phyloP scores from a whole-genome alignment of 2,888 invertebrate species.

The Malacosoma neustria region DNA sequence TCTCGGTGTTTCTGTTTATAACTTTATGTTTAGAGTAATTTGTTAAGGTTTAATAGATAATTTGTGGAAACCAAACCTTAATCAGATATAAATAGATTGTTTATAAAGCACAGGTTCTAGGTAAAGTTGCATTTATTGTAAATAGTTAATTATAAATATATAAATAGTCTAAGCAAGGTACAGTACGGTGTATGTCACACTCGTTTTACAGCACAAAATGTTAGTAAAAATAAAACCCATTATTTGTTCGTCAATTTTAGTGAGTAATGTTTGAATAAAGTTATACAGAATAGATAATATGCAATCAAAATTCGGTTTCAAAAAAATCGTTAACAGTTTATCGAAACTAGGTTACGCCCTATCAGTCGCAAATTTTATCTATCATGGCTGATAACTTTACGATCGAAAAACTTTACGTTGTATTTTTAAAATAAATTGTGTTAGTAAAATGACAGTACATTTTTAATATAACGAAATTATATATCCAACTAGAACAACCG shows the following conservation, averaged over 20 bases:
- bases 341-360: too few relatives aligned
- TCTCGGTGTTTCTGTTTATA: too few relatives aligned
- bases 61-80: background rate
- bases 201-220: slow-evolving; percentile 74
- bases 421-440: too few relatives aligned
- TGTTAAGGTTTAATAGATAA: too few relatives aligned
- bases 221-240: slow-evolving; percentile 50
- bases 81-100: slow-evolving; percentile 62
- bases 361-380: too few relatives aligned
- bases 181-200: slow-evolving; percentile 66
- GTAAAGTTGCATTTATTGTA: slow-evolving; percentile 72
- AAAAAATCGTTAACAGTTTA: too few relatives aligned
- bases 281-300: slow-evolving; percentile 32
- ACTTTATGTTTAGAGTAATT: too few relatives aligned
- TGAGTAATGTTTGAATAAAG: slow-evolving; percentile 46
- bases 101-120: slow-evolving; percentile 73
- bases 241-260: slow-evolving; percentile 71
- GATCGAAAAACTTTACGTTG: too few relatives aligned
- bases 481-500: too few relatives aligned
- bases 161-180: slow-evolving; percentile 50
- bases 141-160: slow-evolving; percentile 46
- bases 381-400: too few relatives aligned
- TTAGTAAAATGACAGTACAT: too few relatives aligned
- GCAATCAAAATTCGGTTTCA: background rate
- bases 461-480: too few relatives aligned